These are phyloP conservation scores for Beaufortia kweichowensis DNA, from an alignment of 2,113 vertebrate genomes.

Conservation along the genomic window DNA sequence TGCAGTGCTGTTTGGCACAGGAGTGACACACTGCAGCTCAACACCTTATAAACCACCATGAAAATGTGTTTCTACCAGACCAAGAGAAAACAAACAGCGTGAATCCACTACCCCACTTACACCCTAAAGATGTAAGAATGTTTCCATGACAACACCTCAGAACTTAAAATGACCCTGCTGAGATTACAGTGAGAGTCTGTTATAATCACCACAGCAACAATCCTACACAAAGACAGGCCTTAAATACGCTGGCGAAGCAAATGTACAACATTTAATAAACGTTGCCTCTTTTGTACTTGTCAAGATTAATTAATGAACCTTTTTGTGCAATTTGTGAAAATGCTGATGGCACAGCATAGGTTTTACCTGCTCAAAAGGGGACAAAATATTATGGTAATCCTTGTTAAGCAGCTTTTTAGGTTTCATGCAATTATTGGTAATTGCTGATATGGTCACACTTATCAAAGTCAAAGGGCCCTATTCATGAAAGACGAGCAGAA, in stretches of 20 bases:
- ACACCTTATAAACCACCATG: background rate
- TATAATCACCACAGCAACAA: slow-evolving; percentile 24
- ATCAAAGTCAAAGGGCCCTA: background rate
- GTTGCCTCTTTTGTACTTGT: background rate
- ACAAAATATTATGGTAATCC: background rate
- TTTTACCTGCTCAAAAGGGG: background rate
- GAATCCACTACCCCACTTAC: slow-evolving; percentile 2
- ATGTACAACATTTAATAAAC: slow-evolving; percentile 15
- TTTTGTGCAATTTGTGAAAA: slow-evolving; percentile 18
- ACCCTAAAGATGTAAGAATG: background rate
- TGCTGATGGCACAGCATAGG: background rate
- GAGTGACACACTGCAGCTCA: background rate
- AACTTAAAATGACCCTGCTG: slow-evolving; percentile 22
- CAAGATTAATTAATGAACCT: slow-evolving; percentile 25
- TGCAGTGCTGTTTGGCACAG: too few species aligned
- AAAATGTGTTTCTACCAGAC: background rate
- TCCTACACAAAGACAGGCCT: background rate
- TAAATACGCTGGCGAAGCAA: background rate
- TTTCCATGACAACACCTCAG: slow-evolving; percentile 49
- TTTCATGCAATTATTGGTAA: background rate
- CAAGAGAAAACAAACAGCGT: slow-evolving; percentile 27
- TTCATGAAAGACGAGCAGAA: too few species aligned
- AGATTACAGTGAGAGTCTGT: slow-evolving; percentile 33
- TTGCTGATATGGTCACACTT: slow-evolving; percentile 3
- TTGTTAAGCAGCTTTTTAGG: background rate